These are phyloP conservation scores for Lordiphosa clarofinis DNA, from an alignment of 1,140 invertebrate genomes.

Conservation along the genomic window DNA sequence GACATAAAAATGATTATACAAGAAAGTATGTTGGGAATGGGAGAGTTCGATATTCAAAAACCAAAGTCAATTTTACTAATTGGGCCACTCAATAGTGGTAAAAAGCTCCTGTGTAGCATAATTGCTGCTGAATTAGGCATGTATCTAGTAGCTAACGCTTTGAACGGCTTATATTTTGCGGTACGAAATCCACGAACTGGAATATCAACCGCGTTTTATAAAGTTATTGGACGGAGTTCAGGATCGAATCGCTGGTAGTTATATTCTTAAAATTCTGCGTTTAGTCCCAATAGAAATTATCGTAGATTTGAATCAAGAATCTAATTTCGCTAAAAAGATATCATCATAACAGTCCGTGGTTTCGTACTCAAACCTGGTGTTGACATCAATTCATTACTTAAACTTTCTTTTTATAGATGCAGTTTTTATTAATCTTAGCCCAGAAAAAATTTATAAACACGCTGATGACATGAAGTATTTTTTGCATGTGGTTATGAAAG, in stretches of 20 bases:
- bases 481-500: slow-evolving; percentile 78
- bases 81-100: slow-evolving; percentile 88
- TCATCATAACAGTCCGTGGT: too few species aligned
- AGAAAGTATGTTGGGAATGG: slow-evolving; percentile 78
- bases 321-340: too few species aligned
- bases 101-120: slow-evolving; percentile 88
- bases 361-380: too few species aligned
- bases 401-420: slow-evolving; percentile 79
- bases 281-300: too few species aligned
- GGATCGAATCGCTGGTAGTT: too few species aligned
- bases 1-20: slow-evolving; percentile 83
- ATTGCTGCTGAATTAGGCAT: slow-evolving; percentile 88
- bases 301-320: too few species aligned
- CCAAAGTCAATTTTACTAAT: slow-evolving; percentile 88
- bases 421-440: slow-evolving; percentile 90
- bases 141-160: neutral
- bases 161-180: too few species aligned
- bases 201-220: too few species aligned
- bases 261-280: too few species aligned
- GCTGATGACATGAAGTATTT: slow-evolving; percentile 83
- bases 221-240: too few species aligned
- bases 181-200: too few species aligned
- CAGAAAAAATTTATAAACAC: slow-evolving; percentile 88
- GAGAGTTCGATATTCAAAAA: slow-evolving; percentile 85
- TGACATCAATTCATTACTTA: too few species aligned